Evolutionary conservation across 2,113 vertebrate genomes (phyloP).

Genomic region (Myiagra hebetior): DNA sequence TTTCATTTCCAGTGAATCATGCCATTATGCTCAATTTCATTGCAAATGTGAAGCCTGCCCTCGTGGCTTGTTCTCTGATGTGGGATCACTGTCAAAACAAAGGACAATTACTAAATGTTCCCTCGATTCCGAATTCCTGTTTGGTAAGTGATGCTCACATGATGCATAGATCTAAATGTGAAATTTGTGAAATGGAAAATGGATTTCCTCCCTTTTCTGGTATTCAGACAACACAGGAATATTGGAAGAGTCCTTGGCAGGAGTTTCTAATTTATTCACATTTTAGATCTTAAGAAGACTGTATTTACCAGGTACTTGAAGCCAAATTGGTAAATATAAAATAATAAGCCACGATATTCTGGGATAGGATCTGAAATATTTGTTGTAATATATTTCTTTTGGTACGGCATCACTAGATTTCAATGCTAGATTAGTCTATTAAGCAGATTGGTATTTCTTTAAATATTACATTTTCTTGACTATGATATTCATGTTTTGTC

Average conservation of each 20-base stretch:
- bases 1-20: constrained; percentile 36
- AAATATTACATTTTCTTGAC: background rate
- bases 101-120: constrained; percentile 14
- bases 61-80: background rate
- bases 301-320: background rate
- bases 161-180: background rate
- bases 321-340: background rate
- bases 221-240: background rate
- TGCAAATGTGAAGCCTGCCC: background rate
- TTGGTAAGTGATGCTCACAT: background rate
- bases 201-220: background rate
- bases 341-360: background rate
- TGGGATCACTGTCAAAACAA: background rate
- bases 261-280: background rate
- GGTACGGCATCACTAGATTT: background rate
- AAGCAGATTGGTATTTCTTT: background rate
- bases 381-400: background rate
- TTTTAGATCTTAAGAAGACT: background rate
- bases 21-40: background rate
- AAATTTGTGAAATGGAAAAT: background rate
- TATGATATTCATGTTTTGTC: background rate
- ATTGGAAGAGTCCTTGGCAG: background rate
- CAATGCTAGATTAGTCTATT: background rate
- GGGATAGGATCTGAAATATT: background rate
- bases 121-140: background rate